Percentiles rank a stretch among this genome's conserved stretches.
phyloP scores from a whole-genome alignment of 2,113 vertebrate species.

The Drymodes brunneopygia region DNA sequence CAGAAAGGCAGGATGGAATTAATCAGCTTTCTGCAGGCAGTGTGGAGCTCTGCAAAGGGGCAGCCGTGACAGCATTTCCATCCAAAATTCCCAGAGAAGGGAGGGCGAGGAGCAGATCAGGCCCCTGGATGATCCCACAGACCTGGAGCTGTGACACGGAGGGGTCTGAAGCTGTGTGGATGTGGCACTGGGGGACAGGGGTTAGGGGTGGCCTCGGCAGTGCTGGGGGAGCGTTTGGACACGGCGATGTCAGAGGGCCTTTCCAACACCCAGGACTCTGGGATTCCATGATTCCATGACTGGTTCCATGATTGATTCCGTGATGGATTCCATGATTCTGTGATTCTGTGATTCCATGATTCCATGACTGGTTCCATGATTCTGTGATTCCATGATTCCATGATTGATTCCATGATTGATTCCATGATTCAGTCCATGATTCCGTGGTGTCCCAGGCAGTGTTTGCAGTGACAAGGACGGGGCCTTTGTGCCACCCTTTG shows the following conservation, averaged over 20 bases:
- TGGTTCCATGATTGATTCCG: too few species aligned
- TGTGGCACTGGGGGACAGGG: not conserved
- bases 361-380: too few species aligned
- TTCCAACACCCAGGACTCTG: not conserved
- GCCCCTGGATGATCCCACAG: not conserved
- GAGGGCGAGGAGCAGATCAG: not conserved
- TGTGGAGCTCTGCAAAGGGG: not conserved
- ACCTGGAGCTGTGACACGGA: not conserved
- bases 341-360: too few species aligned
- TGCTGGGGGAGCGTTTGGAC: not conserved
- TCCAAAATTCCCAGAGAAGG: accelerated
- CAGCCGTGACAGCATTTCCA: accelerated
- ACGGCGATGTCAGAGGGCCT: too few species aligned
- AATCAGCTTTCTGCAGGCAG: not conserved
- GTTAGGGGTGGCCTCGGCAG: not conserved
- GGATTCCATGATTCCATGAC: too few species aligned
- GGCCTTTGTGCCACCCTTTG: not conserved
- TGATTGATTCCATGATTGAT: too few species aligned
- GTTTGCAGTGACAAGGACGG: not conserved
- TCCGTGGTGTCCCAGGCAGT: too few species aligned
- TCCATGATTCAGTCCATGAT: too few species aligned
- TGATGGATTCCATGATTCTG: too few species aligned
- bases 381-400: too few species aligned
- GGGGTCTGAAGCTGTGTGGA: accelerated
- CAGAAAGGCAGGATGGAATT: not conserved